Evolutionary conservation across 2,888 invertebrate species (phyloP).

Genomic region (Smittia sp.): DNA sequence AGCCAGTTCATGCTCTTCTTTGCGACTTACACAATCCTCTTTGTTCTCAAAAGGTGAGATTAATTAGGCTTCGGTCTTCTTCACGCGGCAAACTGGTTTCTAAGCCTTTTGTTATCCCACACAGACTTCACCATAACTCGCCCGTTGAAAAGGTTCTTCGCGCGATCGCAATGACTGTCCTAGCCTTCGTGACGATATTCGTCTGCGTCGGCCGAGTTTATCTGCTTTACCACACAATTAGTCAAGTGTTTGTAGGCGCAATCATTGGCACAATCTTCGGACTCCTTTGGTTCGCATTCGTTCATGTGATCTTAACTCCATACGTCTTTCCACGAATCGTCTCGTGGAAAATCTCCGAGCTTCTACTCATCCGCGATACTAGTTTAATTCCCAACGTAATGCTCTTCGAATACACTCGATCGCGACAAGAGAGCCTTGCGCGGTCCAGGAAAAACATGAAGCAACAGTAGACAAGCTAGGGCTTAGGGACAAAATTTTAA

Average conservation of each 20-base stretch:
- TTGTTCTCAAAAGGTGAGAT: constrained; percentile 87
- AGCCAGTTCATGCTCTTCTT: constrained; percentile 92
- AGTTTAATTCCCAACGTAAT: constrained; percentile 87
- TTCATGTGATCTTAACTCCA: constrained; percentile 77
- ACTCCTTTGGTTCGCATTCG: constrained; percentile 75
- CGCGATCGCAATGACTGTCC: constrained; percentile 61
- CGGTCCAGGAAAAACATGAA: constrained; percentile 63
- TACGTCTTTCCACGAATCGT: constrained; percentile 76
- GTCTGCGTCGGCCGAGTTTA: constrained; percentile 75
- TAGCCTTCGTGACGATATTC: constrained; percentile 59
- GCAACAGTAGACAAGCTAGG: constrained; percentile 2
- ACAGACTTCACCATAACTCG: constrained; percentile 76
- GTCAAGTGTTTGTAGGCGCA: constrained; percentile 78
- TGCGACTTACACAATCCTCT: constrained; percentile 77
- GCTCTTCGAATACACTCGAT: constrained; percentile 91
- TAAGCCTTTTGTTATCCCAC: constrained; percentile 44
- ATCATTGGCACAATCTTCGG: constrained; percentile 72
- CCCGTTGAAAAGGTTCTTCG: constrained; percentile 74
- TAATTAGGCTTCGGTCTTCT: too few species aligned
- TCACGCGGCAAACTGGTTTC: constrained; percentile 36
- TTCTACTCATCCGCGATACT: constrained; percentile 81
- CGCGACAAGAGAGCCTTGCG: constrained; percentile 76
- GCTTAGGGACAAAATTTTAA: not conserved
- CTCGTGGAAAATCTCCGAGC: constrained; percentile 81
- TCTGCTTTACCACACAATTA: constrained; percentile 78